Evolutionary conservation across 2,888 invertebrate genomes (phyloP).

Genomic region (Troilus luridus): DNA sequence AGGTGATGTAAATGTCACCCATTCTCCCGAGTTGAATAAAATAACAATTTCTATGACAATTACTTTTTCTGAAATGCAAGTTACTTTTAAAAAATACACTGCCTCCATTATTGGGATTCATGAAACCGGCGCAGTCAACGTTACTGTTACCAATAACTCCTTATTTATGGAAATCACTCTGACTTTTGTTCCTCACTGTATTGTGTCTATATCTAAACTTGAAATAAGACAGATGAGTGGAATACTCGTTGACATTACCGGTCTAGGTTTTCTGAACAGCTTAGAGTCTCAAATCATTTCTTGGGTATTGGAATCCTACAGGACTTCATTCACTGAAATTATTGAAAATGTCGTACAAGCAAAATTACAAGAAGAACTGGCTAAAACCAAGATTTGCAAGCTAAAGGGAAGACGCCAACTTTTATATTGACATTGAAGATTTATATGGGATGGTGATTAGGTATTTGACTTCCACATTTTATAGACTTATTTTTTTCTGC

Average conservation of each 20-base stretch:
- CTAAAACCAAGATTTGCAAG: slow-evolving; percentile 57
- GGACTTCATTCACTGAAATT: slow-evolving; percentile 58
- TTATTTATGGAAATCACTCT: slow-evolving; percentile 53
- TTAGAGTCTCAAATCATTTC: slow-evolving; percentile 59
- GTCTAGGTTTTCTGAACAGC: slow-evolving; percentile 60
- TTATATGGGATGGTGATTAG: not conserved
- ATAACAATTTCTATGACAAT: slow-evolving; percentile 55
- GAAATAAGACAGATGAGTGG: slow-evolving; percentile 57
- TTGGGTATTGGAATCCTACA: slow-evolving; percentile 60
- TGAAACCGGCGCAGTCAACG: slow-evolving; percentile 57
- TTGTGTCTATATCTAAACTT: slow-evolving; percentile 55
- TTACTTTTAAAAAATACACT: slow-evolving; percentile 58
- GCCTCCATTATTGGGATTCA: slow-evolving; percentile 57
- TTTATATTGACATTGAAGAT: not conserved
- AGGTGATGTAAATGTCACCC: slow-evolving; percentile 55
- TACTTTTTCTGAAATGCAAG: slow-evolving; percentile 61
- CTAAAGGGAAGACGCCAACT: not conserved
- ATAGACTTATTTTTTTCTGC: not conserved
- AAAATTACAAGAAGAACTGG: slow-evolving; percentile 59
- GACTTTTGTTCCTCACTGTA: slow-evolving; percentile 58
- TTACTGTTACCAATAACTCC: slow-evolving; percentile 38
- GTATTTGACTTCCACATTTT: not conserved
- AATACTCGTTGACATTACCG: slow-evolving; percentile 59
- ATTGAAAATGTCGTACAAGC: slow-evolving; percentile 59
- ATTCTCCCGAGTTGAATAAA: slow-evolving; percentile 44